These are phyloP conservation scores for Chymomyza amoena DNA, from an alignment of 2,888 invertebrate genomes.

Conservation along the genomic window DNA sequence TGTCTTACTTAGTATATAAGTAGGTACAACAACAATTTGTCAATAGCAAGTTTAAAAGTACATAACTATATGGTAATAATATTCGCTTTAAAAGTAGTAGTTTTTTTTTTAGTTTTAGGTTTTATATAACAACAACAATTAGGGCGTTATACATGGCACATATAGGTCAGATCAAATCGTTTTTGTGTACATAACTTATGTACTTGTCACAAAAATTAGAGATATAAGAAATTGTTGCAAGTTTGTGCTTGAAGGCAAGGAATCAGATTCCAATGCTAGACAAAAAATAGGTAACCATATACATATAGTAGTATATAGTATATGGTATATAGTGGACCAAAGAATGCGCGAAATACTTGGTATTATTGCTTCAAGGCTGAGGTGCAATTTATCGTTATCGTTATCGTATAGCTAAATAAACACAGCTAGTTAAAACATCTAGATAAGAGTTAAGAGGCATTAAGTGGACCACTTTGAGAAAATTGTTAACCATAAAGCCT, in stretches of 20 bases:
- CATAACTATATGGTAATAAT: slow-evolving; percentile 19
- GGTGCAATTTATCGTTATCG: background rate
- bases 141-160: slow-evolving; percentile 67
- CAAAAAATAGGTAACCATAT: background rate
- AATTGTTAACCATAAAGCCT: slow-evolving; percentile 55
- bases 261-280: background rate
- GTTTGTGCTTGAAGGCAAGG: background rate
- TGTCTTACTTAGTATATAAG: no score
- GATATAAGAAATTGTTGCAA: background rate
- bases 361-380: slow-evolving; percentile 63
- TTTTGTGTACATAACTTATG: slow-evolving; percentile 10
- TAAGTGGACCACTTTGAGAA: slow-evolving; percentile 64
- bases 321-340: background rate
- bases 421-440: slow-evolving; percentile 23
- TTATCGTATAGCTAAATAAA: slow-evolving; percentile 4
- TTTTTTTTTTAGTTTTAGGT: background rate
- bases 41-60: slow-evolving; percentile 48
- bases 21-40: background rate
- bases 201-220: slow-evolving; percentile 11
- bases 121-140: slow-evolving; percentile 35
- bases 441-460: slow-evolving; percentile 41
- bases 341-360: slow-evolving; percentile 15
- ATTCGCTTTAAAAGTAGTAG: background rate
- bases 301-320: background rate
- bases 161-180: slow-evolving; percentile 57